Evolutionary conservation across 2,888 invertebrate genomes (phyloP).

Genomic region (Aporophyla lueneburgensis): DNA sequence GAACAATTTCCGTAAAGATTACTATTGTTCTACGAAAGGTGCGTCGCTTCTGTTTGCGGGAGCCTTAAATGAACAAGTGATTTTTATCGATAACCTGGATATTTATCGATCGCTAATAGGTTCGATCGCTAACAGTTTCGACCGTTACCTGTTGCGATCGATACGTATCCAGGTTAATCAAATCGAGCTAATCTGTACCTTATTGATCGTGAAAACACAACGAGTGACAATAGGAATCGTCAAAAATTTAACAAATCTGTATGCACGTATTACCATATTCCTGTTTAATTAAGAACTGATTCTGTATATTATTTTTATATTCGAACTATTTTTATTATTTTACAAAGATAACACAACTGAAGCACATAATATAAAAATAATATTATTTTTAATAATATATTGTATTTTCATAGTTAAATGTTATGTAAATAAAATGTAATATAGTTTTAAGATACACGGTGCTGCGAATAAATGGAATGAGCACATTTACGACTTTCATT

Average conservation of each 20-base stretch:
- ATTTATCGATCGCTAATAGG: neutral
- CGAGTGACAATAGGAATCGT: neutral
- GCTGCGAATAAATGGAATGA: conserved; percentile 63
- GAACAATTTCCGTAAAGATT: too few species aligned
- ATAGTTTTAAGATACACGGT: conserved; percentile 55
- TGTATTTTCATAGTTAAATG: conserved; percentile 26
- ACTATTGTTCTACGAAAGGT: too few species aligned
- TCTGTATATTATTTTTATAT: conserved; percentile 5
- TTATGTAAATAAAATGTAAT: conserved; percentile 39
- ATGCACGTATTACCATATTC: too few species aligned
- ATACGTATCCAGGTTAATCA: neutral
- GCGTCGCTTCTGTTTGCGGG: too few species aligned
- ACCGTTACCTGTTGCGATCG: too few species aligned
- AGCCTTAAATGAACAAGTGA: neutral
- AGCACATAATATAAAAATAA: conserved; percentile 18
- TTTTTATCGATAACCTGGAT: neutral
- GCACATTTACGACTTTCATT: conserved; percentile 55
- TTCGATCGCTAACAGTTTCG: neutral
- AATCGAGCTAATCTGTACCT: neutral
- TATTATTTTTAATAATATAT: conserved; percentile 27
- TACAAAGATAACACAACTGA: conserved; percentile 9
- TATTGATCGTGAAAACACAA: neutral
- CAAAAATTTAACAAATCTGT: neutral
- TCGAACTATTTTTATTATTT: neutral
- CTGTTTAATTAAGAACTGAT: neutral